Evolutionary conservation across 2,888 invertebrate species (phyloP), one percentile per base, ranked within the genome.

Genomic region (Trichogramma dendrolimi): DNA sequence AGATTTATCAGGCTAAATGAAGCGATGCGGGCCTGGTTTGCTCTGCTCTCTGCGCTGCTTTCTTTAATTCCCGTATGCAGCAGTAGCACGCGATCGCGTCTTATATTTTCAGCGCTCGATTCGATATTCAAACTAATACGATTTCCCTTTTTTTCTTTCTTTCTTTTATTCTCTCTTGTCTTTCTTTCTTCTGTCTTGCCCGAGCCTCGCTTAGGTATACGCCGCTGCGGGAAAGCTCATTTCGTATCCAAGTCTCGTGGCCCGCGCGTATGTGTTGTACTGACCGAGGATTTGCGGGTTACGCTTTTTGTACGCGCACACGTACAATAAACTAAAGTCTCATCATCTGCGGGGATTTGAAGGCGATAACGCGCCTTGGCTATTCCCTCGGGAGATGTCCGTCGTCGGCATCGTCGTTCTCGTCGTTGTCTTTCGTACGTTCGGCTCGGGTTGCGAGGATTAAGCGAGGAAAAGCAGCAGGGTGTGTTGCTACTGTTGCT

Each of bases 321-420:
- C 75, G 73, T 75, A 75, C 78, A 74, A 79, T 79, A 79, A 79
- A 78, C 74, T 73, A 78, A 78, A 78, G 78, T 78, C 75, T 77
- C 79, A 78, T 78, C 79, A 78, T 78, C 77, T 73, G 72, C 72
- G 74, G 74, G 78, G 79, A 77, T 78, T 78, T 78, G 71, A 68
- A 67, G 72, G 71, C 75, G 63, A 66, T 65, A 62, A 60, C 60
- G 57, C 55, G 49, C 46, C n/a, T 38, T 54, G 51, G 27, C 41
- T 55, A 47, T 14, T 61, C 61, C 61, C 61, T 56, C 38, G 58
- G 61, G 64, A 61, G 54, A n/a, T 49, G 49, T n/a, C 27, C 14
- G 5, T 51, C 27, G 38, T 11, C 38, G 39, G n/a, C 7, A 6
- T 42, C 54, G 60, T 55, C 46, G 59, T n/a, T 44, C 46, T 47